phyloP scores from a whole-genome alignment of 2,113 vertebrate species.

The Dissostichus mawsoni region DNA sequence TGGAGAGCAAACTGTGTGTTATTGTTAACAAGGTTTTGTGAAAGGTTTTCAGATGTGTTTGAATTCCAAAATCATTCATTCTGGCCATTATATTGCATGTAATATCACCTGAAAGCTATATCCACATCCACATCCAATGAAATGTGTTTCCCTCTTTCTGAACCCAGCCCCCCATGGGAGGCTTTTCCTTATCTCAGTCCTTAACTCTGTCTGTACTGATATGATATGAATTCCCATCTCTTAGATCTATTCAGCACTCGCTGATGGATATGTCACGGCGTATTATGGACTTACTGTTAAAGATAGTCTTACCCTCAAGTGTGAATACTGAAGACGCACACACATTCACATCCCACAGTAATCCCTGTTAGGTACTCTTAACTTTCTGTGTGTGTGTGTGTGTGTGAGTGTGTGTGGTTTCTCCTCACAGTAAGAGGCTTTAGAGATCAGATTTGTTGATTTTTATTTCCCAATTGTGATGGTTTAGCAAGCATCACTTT shows the following conservation, averaged over 20 bases:
- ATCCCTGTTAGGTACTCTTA: slow-evolving; percentile 14
- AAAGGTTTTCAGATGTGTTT: neutral
- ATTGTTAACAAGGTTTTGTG: neutral
- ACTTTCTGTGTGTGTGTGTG: neutral
- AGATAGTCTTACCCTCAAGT: slow-evolving; percentile 36
- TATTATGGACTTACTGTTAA: slow-evolving; percentile 20
- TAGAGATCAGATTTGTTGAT: slow-evolving; percentile 8
- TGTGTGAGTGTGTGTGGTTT: slow-evolving; percentile 9
- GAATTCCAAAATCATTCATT: neutral
- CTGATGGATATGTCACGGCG: slow-evolving; percentile 28
- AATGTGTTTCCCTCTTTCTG: neutral
- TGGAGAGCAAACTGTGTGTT: neutral
- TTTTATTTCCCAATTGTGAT: neutral
- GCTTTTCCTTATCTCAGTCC: slow-evolving; percentile 11
- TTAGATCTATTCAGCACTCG: neutral
- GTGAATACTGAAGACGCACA: neutral
- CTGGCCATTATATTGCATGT: neutral
- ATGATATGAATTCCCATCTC: slow-evolving; percentile 43
- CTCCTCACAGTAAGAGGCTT: slow-evolving; percentile 9
- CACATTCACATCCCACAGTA: neutral
- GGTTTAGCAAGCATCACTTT: slow-evolving; percentile 12
- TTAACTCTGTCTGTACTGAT: slow-evolving; percentile 18
- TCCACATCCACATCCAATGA: neutral
- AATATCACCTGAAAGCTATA: neutral
- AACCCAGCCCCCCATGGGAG: neutral